Percentiles rank a stretch among this genome's conserved stretches.
phyloP scores from a whole-genome alignment of 1,140 invertebrate species.

The Acromyrmex heyeri region DNA sequence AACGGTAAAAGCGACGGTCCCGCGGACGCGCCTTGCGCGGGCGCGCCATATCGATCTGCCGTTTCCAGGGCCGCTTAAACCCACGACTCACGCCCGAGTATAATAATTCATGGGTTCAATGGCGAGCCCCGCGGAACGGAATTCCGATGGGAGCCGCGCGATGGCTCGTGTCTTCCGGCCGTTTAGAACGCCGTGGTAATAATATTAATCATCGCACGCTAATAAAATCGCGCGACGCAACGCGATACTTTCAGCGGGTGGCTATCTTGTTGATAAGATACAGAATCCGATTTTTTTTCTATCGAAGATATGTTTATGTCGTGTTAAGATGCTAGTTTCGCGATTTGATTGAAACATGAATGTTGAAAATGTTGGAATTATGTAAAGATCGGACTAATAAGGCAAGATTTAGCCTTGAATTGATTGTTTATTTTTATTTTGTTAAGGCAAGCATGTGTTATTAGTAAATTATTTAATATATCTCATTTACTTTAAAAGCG shows the following conservation, averaged over 20 bases:
- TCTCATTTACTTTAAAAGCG: no score
- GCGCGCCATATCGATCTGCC: slow-evolving; percentile 74
- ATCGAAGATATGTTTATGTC: not conserved
- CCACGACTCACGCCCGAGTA: slow-evolving; percentile 76
- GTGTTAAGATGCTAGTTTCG: not conserved
- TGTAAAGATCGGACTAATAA: not conserved
- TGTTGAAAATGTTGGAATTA: not conserved
- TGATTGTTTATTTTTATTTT: no score
- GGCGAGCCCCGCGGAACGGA: slow-evolving; percentile 67
- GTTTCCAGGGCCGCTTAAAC: slow-evolving; percentile 75
- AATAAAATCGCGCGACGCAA: slow-evolving; percentile 34
- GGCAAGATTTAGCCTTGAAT: no score
- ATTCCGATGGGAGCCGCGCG: slow-evolving; percentile 66
- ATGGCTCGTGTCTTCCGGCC: slow-evolving; percentile 57
- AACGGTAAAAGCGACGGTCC: slow-evolving; percentile 69
- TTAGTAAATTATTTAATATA: not conserved
- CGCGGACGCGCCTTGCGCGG: slow-evolving; percentile 74
- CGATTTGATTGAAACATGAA: not conserved
- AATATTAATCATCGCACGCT: slow-evolving; percentile 53
- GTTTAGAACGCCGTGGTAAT: slow-evolving; percentile 35
- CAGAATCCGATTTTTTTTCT: not conserved
- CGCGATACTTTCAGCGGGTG: not conserved
- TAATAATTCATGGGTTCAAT: slow-evolving; percentile 77
- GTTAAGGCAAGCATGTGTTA: not conserved
- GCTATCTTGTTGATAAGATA: not conserved